Percentiles rank a stretch among this genome's conserved stretches.
Evolutionary conservation across 2,113 vertebrate genomes (phyloP).

Genomic region (Ciconia maguari): DNA sequence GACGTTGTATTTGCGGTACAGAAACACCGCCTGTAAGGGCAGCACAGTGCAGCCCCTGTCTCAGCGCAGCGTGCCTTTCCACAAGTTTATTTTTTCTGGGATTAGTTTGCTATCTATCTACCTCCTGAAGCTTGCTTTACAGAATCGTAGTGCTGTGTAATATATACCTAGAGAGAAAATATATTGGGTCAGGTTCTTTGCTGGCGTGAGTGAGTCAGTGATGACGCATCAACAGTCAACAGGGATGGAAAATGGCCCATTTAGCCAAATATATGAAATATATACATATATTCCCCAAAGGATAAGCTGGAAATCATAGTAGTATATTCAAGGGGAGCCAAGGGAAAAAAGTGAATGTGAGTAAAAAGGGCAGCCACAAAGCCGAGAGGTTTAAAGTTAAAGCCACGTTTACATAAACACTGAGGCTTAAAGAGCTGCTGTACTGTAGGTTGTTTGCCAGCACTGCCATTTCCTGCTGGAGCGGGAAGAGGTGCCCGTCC

Average conservation of each 20-base stretch:
- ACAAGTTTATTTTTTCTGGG: slow-evolving; percentile 25
- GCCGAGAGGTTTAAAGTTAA: not conserved
- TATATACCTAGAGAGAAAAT: not conserved
- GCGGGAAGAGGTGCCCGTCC: not conserved
- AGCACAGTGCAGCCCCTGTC: not conserved
- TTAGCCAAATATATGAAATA: not conserved
- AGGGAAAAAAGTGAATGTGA: not conserved
- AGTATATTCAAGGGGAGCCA: not conserved
- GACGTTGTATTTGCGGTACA: not conserved
- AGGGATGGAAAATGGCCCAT: not conserved
- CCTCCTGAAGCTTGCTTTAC: not conserved
- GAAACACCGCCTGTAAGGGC: not conserved
- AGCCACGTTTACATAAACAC: not conserved
- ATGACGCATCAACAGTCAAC: not conserved
- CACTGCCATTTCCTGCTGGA: accelerated
- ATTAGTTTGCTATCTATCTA: slow-evolving; percentile 17
- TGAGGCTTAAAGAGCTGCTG: not conserved
- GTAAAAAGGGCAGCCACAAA: not conserved
- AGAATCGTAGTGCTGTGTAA: not conserved
- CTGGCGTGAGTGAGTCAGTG: not conserved
- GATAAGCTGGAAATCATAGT: slow-evolving; percentile 10
- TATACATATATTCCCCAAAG: not conserved
- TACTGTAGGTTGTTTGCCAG: not conserved
- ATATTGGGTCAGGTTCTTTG: not conserved
- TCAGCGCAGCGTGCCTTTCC: not conserved